A percentile compares a stretch with the other conserved stretches of the same genome.
Conservation (phyloP, 2,797 vertebrate genomes). For the Glyptemys insculpta region DNA sequence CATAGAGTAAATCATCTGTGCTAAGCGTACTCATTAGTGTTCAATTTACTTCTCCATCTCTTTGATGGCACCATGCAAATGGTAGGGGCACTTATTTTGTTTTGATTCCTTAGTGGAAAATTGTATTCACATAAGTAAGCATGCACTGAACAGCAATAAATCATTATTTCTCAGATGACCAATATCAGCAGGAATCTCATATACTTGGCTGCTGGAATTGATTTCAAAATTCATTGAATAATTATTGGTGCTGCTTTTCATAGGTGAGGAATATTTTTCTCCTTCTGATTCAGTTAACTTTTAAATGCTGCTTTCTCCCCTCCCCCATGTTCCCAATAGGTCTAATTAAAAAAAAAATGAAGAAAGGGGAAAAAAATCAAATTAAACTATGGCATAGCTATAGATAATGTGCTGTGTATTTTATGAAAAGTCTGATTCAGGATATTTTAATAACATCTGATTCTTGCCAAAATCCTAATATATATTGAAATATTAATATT, state of each 20-base stretch:
- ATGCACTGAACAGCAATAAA: conserved; percentile 80
- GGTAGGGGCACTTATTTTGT: conserved; percentile 74
- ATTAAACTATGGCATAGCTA: accelerated
- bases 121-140: conserved; percentile 77
- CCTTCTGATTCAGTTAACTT: conserved; percentile 65
- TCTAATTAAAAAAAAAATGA: conserved; percentile 14
- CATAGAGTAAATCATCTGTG: conserved; percentile 65
- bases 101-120: conserved; percentile 80
- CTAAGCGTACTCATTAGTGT: conserved; percentile 71
- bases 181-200: conserved; percentile 82
- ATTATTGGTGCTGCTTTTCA: conserved; percentile 82
- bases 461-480: conserved; percentile 1
- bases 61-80: conserved; percentile 70
- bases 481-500: conserved; percentile 23
- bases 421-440: not conserved
- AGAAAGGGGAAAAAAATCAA: not conserved
- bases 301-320: conserved; percentile 46
- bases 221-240: conserved; percentile 86
- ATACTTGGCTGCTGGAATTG: conserved; percentile 80
- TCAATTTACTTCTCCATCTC: conserved; percentile 73
- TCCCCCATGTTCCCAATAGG: conserved; percentile 35
- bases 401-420: not conserved
- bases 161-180: conserved; percentile 86
- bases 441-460: not conserved
- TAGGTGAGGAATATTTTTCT: conserved; percentile 75